phyloP scores from a whole-genome alignment of 2,797 vertebrate genomes.

The Argyrosomus regius region DNA sequence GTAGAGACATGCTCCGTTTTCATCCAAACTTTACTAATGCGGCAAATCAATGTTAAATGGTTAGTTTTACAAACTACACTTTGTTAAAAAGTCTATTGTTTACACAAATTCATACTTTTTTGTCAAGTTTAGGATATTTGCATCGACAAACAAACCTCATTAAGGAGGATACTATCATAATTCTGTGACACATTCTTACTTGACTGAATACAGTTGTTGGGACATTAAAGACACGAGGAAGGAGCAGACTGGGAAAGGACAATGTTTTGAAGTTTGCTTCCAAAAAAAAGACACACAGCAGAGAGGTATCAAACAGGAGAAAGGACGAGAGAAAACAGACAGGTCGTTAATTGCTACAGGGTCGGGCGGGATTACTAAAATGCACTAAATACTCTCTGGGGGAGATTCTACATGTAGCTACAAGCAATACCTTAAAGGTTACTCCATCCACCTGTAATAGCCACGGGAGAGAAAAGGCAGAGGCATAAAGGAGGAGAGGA shows the following conservation, averaged over 20 bases:
- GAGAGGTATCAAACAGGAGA: conserved; percentile 31
- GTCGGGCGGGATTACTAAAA: conserved; percentile 54
- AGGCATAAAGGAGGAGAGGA: conserved; percentile 63
- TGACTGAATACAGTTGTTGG: no score
- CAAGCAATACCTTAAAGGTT: conserved; percentile 82
- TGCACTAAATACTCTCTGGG: conserved; percentile 63
- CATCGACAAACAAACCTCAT: background rate
- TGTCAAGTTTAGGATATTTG: background rate
- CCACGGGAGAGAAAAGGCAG: conserved; percentile 71
- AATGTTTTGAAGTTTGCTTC: conserved; percentile 3
- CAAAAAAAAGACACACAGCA: conserved; percentile 16
- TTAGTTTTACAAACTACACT: background rate
- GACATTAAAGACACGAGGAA: background rate
- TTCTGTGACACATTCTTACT: background rate
- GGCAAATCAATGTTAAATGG: background rate
- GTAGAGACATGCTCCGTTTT: background rate
- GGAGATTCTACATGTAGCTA: conserved; percentile 69
- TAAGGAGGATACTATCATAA: background rate
- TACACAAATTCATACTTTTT: background rate
- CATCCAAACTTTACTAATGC: background rate
- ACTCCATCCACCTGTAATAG: conserved; percentile 82
- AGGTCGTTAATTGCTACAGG: conserved; percentile 44
- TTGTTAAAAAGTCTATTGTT: background rate
- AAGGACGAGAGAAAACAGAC: background rate
- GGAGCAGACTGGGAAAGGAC: background rate